Evolutionary conservation across 2,113 vertebrate genomes (phyloP), one percentile per base, ranked within the genome.

Genomic region (Piprites chloris): DNA sequence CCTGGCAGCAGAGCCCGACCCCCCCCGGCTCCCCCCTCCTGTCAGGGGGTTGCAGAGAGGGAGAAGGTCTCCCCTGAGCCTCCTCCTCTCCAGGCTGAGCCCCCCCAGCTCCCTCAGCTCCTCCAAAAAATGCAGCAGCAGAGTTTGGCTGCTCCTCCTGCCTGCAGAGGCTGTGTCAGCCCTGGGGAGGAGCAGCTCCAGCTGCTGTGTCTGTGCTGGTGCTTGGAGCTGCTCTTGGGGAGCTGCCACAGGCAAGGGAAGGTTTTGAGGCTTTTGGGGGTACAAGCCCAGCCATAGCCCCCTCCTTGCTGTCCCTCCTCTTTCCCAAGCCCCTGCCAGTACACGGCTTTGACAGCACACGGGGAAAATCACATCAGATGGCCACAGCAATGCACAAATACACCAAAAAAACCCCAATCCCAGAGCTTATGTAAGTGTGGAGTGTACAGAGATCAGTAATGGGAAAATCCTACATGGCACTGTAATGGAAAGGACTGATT

Each of bases 201-300:
- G 71, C 16, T 42, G 35, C 67, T 49, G 32, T 1, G 23, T 3
- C 5, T 4, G 21, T 2, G 0, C 4, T 4, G 1, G 59, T 44
- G n/a, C 66, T 49, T 1, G 1, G 35, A 44, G 85, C 61, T 53
- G 84, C 55, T 55, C 12, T 63, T 6, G 41, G 12, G 26, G 12
- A 8, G 21, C 30, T 56, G 30, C 58, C 9, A 12, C 55, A n/a
- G 55, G 42, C 46, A 41, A 33, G 26, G 55, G 49, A 15, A 37
- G 23, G 9, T 2, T 21, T 7, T 6, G 93, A 46, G 66, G 58
- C 11, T 86, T 74, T n/a, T 1, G 20, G 58, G 66, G 26, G 20
- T 19, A 23, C 53, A 13, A 5, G 16, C 58, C 11, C 50, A 28
- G 63, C 47, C 33, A 0, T 30, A 9, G 79, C 30, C 72, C 71